Base-by-base conservation (phyloP, 2,888 invertebrate genomes). In the Anorthoa munda region DNA sequence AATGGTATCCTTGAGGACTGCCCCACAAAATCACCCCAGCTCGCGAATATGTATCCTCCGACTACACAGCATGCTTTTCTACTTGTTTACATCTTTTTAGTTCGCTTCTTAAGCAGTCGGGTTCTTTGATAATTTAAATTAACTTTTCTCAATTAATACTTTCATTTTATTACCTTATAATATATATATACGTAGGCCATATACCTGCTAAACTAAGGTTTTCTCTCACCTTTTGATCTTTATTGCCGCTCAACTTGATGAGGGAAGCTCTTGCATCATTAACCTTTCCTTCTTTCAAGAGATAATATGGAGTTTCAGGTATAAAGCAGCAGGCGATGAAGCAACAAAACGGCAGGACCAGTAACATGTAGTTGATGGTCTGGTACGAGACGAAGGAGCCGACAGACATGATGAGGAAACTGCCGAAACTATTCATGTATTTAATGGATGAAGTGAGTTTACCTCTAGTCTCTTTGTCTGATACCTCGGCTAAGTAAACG, bases 241-340 rank as follows among this genome's bases (percentile, higher is more conserved):
- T 89, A 75, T 79, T 89, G 13, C 95, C 95, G 70, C 93, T 94
- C 15, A 97, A 86, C 55, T 86, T 90, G 67, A 81, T 87, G 39
- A 97, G 81, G n/a, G 91, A 94, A 9, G 88, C 89, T 74, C 91
- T 94, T 0, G 97, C 97, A 0, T 92, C 90, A 4, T 93, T 93
- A 1, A 94, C 91, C 18, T 93, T 91, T 1, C 95, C 95, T 71
- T 94, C 94, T 90, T 96, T 97, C 51, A 97, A 87, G 56, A 97
- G 91, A 83, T 93, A 97, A 84, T 97, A 97, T 0, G 97, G 97
- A 0, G 97, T 97, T 84, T 97, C 97, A 0, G 97, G 97, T 87
- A 97, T 96, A 92, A 96, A 97, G 73, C 93, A 90, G 81, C 97
- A 97, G 0, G 92, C 93, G 0, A 91, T 50, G 64, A 97, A 95